Base-by-base conservation (phyloP, 2,113 vertebrate genomes). In the Catharus bicknelli region DNA sequence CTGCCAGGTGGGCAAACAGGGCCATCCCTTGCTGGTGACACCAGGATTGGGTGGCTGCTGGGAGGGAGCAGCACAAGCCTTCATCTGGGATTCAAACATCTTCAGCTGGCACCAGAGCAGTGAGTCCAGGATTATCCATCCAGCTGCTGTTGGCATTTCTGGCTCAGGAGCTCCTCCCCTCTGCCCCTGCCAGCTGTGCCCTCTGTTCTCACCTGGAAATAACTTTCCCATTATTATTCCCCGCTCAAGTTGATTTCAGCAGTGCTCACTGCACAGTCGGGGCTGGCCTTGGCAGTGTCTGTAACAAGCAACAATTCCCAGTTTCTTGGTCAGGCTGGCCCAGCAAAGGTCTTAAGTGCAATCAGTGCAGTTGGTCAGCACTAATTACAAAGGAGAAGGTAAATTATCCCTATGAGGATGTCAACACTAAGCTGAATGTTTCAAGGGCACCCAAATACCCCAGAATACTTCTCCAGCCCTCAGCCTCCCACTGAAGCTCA, bases 61-160 rank as follows among this genome's bases (percentile, higher is more conserved):
- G 4, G 38, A 51, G 42, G 47, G 42, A 43, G 30, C 6, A 54
- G 73, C 68, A 69, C 55, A 26, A 64, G 13, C 73, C 22, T 20
- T 7, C 0, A 9, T 1, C 40, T 51, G 59, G 54, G 20, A 17
- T 11, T 38, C 25, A 21, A 5, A 17, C 29, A 3, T 1, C 26
- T 16, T 7, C 2, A 19, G 11, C 15, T 9, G 11, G 11, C 34
- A 36, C 40, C 38, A 19, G 5, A 11, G 42, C 2, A 55, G 67
- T 5, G 45, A 38, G 38, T 29, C 30, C 50, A 47, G 69, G 23
- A 5, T 48, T 7, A 13, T 10, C 50, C 0, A 0, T 3, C 10
- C 16, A 23, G 4, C 55, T 43, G 32, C 4, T 38, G 21, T 0
- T 50, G 77, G 63, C 19, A 5, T 20, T 80, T 30, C 81, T 76